phyloP scores from a whole-genome alignment of 1,140 invertebrate genomes.

The Drosophila baimaii region DNA sequence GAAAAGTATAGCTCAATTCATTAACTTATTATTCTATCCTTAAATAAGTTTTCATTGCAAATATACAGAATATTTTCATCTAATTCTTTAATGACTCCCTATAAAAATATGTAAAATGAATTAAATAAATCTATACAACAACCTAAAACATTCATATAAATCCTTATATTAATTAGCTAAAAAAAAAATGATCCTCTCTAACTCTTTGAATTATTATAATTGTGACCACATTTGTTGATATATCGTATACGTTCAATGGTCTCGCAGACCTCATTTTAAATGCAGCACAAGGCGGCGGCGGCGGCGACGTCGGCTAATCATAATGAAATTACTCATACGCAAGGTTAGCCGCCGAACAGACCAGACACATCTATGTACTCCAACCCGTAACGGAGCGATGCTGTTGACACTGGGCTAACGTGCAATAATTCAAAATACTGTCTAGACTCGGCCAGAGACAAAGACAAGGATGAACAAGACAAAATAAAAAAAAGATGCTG shows the following conservation, averaged over 20 bases:
- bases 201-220: neutral
- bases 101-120: too few species aligned
- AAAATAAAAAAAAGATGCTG: slow-evolving; percentile 43
- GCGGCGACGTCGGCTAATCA: slow-evolving; percentile 37
- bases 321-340: slow-evolving; percentile 75
- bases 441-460: slow-evolving; percentile 65
- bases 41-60: too few species aligned
- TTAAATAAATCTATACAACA: neutral
- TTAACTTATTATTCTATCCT: too few species aligned
- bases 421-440: slow-evolving; percentile 70
- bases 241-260: slow-evolving; percentile 25
- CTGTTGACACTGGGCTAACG: slow-evolving; percentile 33
- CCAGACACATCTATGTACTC: slow-evolving; percentile 39
- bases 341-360: slow-evolving; percentile 70
- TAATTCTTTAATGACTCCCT: too few species aligned
- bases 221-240: neutral
- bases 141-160: neutral
- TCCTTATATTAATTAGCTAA: neutral
- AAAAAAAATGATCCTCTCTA: neutral
- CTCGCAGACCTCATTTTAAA: slow-evolving; percentile 54
- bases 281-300: slow-evolving; percentile 31
- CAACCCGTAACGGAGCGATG: slow-evolving; percentile 6
- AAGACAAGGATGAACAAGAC: slow-evolving; percentile 42
- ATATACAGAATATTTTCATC: too few species aligned
- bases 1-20: too few species aligned